These are phyloP conservation scores for Hedya salicella DNA, from an alignment of 2,888 invertebrate species.

Conservation along the genomic window DNA sequence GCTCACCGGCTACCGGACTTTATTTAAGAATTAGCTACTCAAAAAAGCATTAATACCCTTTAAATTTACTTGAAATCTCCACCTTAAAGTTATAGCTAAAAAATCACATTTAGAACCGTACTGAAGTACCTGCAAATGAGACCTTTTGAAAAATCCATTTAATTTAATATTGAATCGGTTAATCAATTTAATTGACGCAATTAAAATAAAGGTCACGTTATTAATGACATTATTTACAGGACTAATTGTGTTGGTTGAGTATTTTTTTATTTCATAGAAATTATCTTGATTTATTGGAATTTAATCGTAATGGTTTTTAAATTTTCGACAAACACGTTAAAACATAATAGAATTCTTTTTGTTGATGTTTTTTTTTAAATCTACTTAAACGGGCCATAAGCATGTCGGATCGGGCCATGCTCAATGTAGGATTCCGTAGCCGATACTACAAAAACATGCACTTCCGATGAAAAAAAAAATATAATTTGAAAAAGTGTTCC, in stretches of 20 bases:
- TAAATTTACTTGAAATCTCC: background rate
- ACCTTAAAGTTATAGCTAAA: background rate
- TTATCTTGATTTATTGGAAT: too few species aligned
- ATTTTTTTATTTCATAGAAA: background rate
- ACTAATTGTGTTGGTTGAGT: conserved; percentile 10
- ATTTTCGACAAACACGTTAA: too few species aligned
- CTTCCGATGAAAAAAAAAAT: too few species aligned
- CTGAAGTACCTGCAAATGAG: background rate
- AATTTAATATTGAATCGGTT: conserved; percentile 24
- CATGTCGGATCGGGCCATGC: too few species aligned
- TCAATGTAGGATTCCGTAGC: too few species aligned
- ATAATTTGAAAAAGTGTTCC: too few species aligned
- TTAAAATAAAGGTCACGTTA: conserved; percentile 28
- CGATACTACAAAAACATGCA: too few species aligned
- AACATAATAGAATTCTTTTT: too few species aligned
- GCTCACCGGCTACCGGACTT: conserved; percentile 24
- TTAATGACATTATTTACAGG: conserved; percentile 11
- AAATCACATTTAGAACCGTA: background rate
- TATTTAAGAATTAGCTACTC: background rate
- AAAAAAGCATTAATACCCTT: background rate
- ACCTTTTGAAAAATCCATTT: background rate
- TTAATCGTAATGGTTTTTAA: too few species aligned
- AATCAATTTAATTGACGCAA: conserved; percentile 19
- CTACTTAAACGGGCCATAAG: too few species aligned
- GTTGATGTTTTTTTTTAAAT: too few species aligned